Conservation (phyloP, 1,140 invertebrate species). For the Dysdera silvatica region DNA sequence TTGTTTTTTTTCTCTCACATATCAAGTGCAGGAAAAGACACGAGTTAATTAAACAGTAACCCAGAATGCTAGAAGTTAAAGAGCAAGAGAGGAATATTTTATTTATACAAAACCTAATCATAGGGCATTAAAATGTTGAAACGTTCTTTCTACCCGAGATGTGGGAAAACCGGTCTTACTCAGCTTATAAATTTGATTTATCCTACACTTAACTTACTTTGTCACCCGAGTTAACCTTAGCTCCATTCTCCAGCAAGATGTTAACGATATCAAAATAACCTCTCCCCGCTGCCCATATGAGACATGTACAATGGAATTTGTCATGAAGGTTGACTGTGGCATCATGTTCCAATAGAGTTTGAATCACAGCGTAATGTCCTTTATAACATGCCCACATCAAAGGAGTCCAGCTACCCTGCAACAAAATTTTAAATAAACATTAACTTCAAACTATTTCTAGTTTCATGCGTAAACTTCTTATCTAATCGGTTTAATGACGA, state of each 20-base stretch:
- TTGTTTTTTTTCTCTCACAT: too few species aligned
- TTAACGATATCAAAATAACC: conserved; percentile 77
- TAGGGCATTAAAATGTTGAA: too few species aligned
- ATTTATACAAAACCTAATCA: too few species aligned
- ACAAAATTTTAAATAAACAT: not conserved
- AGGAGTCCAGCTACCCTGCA: conserved; percentile 70
- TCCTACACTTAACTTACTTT: conserved; percentile 65
- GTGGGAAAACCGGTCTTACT: too few species aligned
- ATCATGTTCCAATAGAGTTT: conserved; percentile 70
- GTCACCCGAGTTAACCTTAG: conserved; percentile 84
- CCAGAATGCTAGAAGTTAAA: too few species aligned
- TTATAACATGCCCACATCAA: conserved; percentile 98
- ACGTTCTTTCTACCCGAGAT: too few species aligned
- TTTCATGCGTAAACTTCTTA: too few species aligned
- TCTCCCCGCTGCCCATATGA: conserved; percentile 88
- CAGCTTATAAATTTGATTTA: conserved; percentile 33
- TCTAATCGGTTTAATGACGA: too few species aligned
- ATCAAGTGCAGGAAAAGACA: too few species aligned
- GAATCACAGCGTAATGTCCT: conserved; percentile 69
- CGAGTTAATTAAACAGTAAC: too few species aligned
- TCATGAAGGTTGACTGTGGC: conserved; percentile 93
- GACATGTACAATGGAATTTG: conserved; percentile 78
- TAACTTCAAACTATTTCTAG: too few species aligned
- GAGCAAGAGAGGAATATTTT: too few species aligned
- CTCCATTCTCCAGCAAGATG: conserved; percentile 69